Base-by-base conservation (phyloP, 2,888 invertebrate genomes). In the Rhagium mordax region DNA sequence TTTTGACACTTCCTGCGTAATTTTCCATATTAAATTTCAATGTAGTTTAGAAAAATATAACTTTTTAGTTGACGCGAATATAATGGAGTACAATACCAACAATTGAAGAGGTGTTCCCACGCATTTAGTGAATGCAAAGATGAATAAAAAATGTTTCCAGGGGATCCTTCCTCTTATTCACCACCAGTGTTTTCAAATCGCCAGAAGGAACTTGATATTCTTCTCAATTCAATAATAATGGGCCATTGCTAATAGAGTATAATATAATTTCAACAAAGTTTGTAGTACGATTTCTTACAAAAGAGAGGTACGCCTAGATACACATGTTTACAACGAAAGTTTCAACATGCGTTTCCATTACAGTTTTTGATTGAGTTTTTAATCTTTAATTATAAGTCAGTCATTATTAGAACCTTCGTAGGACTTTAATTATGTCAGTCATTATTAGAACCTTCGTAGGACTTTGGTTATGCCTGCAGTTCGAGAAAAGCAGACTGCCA, bases 21-120 rank as follows among this genome's bases (percentile, higher is more conserved):
- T 18, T 20, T 60, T 60, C n/a, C 60, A 41, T 18, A 57, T 27
- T 27, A 29, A 24, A 13, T 60, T 60, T 60, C 33, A 29, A 21
- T 18, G 16, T 21, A 8, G 2, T 7, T 61, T 24, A 47, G 41
- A 41, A 55, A 47, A 72, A 74, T 62, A 71, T 78, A 76, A 78
- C 78, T 78, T 78, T 72, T 76, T 71, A 76, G 71, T 59, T 76
- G 75, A 78, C 73, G 78, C 74, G 76, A 71, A 76, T 51, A 72
- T 72, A 75, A 75, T 72, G 70, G 59, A 70, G 70, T 62, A 57
- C 64, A 76, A 75, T 69, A 74, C 75, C 70, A 74, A 74, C 72
- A 72, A 72, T 74, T 24, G 60, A 64, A 64, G 68, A 78, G 78
- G 79, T 76, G 77, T 79, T 79, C 79, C 79, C 79, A 79, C 79